Percentiles rank a stretch among this genome's conserved stretches.
Conservation (phyloP, 2,113 vertebrate genomes). For the Cyprinodon brontotheroides region DNA sequence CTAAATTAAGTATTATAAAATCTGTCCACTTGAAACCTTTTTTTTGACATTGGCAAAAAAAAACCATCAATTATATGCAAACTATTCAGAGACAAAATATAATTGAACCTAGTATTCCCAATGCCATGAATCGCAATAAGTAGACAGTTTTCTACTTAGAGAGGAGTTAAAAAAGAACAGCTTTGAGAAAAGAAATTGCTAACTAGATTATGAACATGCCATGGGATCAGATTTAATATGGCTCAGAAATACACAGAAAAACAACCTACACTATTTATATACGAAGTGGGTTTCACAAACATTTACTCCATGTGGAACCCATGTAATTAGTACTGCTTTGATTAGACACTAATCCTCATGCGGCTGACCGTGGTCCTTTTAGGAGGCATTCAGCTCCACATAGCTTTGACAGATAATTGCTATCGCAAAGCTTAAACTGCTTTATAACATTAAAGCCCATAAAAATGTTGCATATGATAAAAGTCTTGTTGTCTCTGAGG, state of each 20-base stretch:
- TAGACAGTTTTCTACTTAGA: not conserved
- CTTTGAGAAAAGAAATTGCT: slow-evolving; percentile 5
- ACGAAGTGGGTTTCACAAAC: slow-evolving; percentile 18
- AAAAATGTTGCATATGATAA: slow-evolving; percentile 30
- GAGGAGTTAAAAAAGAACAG: not conserved
- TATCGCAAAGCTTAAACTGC: slow-evolving; percentile 46
- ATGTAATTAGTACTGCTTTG: slow-evolving; percentile 26
- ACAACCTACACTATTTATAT: slow-evolving; percentile 29
- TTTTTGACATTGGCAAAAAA: not conserved
- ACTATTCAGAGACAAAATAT: not conserved
- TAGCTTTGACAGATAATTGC: slow-evolving; percentile 30
- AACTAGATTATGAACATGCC: slow-evolving; percentile 8
- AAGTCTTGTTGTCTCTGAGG: slow-evolving; percentile 36
- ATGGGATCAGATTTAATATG: slow-evolving; percentile 8
- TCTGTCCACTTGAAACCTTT: not conserved
- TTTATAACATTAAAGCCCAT: slow-evolving; percentile 47
- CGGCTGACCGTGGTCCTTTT: not conserved
- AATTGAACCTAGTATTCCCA: not conserved
- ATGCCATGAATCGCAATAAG: not conserved
- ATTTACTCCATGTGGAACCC: slow-evolving; percentile 15
- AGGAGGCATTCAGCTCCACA: slow-evolving; percentile 6
- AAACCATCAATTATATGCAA: not conserved
- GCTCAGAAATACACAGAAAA: not conserved
- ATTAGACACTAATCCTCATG: slow-evolving; percentile 38
- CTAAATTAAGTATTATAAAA: slow-evolving; percentile 5